Percentiles rank a stretch among this genome's conserved stretches.
Conservation (phyloP, 2,888 invertebrate genomes). For the Campaea margaritaria region DNA sequence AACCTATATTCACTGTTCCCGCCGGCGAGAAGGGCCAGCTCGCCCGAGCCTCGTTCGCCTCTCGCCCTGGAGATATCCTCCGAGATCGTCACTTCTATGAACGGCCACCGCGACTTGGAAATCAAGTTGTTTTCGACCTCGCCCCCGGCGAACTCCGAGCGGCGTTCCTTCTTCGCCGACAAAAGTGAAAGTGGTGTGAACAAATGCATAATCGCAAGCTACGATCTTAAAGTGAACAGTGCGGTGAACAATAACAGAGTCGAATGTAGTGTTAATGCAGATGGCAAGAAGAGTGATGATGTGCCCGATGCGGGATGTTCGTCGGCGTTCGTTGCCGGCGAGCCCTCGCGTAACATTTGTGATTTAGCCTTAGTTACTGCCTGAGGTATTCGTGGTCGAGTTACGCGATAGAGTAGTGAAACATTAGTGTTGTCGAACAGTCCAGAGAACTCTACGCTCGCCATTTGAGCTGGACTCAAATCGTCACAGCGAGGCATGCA, state of each 20-base stretch:
- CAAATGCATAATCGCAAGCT: constrained; percentile 70
- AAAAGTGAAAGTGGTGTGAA: constrained; percentile 82
- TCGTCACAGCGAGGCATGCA: constrained; percentile 78
- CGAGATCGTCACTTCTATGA: constrained; percentile 91
- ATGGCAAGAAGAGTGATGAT: constrained; percentile 71
- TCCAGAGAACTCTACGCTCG: constrained; percentile 73
- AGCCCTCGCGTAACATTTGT: constrained; percentile 77
- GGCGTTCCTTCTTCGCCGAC: constrained; percentile 79
- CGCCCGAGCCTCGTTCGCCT: constrained; percentile 75
- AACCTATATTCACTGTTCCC: constrained; percentile 80
- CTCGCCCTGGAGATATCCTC: constrained; percentile 89
- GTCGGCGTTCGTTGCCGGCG: constrained; percentile 63
- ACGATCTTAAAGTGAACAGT: constrained; percentile 76
- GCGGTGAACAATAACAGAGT: constrained; percentile 72
- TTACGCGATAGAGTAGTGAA: constrained; percentile 61
- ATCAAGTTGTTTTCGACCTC: constrained; percentile 90
- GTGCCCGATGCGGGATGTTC: constrained; percentile 72
- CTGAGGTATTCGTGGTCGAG: constrained; percentile 74
- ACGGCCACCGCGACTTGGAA: constrained; percentile 91
- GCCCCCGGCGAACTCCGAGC: constrained; percentile 78
- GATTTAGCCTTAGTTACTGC: constrained; percentile 84
- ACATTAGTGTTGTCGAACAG: constrained; percentile 66
- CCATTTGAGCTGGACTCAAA: constrained; percentile 84
- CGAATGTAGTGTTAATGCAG: constrained; percentile 66
- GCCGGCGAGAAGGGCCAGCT: constrained; percentile 71